Evolutionary conservation across 2,113 vertebrate genomes (phyloP).

Genomic region (Vireo altiloquus): DNA sequence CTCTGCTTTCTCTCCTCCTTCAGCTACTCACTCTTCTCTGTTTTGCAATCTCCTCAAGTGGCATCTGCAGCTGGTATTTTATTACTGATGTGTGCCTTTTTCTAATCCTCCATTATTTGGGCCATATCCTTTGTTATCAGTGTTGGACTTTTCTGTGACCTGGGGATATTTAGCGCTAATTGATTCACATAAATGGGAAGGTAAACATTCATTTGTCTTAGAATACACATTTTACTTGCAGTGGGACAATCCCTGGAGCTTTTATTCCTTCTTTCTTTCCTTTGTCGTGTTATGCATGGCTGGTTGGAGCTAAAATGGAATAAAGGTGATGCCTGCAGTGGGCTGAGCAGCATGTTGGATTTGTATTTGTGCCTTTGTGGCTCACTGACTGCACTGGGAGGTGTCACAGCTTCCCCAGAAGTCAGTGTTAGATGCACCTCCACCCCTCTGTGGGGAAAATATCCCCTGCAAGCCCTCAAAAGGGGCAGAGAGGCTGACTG

Average conservation of each 20-base stretch:
- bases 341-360: not conserved
- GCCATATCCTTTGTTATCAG: conserved; percentile 10
- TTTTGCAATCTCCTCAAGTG: conserved; percentile 29
- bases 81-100: not conserved
- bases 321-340: not conserved
- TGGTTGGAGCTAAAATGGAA: not conserved
- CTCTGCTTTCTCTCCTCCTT: conserved; percentile 30
- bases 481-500: not conserved
- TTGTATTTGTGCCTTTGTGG: not conserved
- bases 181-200: conserved; percentile 13
- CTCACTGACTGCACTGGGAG: not conserved
- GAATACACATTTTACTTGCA: not conserved
- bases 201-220: conserved; percentile 45
- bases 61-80: conserved; percentile 31
- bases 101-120: conserved; percentile 30
- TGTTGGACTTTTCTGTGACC: not conserved
- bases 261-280: not conserved
- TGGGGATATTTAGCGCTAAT: conserved; percentile 28
- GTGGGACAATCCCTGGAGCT: not conserved
- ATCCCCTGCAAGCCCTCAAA: not conserved
- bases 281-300: not conserved
- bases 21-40: not conserved
- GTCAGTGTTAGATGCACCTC: not conserved
- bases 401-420: not conserved
- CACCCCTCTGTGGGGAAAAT: not conserved